phyloP scores from a whole-genome alignment of 1,140 invertebrate species.

The Samia ricini region DNA sequence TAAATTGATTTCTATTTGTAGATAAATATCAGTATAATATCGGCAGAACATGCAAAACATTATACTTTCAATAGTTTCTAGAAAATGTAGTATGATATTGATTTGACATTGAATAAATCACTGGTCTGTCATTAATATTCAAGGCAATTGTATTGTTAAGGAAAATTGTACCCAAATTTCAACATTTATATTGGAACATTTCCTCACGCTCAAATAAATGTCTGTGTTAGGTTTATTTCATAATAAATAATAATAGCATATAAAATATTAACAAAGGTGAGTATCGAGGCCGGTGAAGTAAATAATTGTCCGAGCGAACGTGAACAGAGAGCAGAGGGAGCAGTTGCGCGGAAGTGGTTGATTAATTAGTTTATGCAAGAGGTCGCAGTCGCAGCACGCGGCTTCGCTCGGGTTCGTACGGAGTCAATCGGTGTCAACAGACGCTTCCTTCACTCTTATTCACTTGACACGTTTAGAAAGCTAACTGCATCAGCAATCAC shows the following conservation, averaged over 20 bases:
- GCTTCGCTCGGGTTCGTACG: no score
- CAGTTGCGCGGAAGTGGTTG: background rate
- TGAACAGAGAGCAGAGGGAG: background rate
- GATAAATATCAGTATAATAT: no score
- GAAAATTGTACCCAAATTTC: background rate
- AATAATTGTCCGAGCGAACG: background rate
- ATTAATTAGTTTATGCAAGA: background rate
- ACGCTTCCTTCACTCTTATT: background rate
- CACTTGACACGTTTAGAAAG: background rate
- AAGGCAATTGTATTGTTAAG: background rate
- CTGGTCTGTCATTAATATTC: background rate
- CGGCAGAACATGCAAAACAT: background rate
- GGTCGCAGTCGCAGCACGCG: background rate
- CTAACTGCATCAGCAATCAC: background rate
- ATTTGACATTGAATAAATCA: background rate
- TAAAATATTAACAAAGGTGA: background rate
- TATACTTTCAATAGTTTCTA: background rate
- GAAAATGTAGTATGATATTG: background rate
- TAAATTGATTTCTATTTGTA: no score
- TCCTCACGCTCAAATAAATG: background rate
- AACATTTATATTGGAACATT: background rate
- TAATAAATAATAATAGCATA: background rate
- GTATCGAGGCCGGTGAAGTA: background rate
- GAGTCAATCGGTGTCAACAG: no score
- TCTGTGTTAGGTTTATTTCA: background rate